phyloP scores from a whole-genome alignment of 1,140 invertebrate species.

The Centruroides vittatus region DNA sequence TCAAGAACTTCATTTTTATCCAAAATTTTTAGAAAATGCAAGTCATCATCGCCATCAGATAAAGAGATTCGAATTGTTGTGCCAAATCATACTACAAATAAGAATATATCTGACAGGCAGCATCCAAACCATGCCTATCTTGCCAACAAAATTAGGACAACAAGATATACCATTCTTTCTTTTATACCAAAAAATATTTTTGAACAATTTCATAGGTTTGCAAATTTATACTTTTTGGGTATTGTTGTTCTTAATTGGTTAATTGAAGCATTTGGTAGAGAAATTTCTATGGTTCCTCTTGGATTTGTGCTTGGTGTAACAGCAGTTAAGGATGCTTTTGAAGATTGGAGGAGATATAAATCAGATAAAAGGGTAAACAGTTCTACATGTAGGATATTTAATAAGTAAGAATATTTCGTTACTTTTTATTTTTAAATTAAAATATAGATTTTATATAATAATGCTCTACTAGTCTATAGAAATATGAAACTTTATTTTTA shows the following conservation, averaged over 20 bases:
- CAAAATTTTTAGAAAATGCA: too few relatives aligned
- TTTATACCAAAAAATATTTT: conserved; percentile 94
- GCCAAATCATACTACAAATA: conserved; percentile 25
- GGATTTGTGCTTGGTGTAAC: conserved; percentile 92
- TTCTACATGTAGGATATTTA: conserved; percentile 75
- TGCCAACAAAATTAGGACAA: conserved; percentile 73
- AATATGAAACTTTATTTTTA: too few relatives aligned
- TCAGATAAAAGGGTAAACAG: conserved; percentile 91
- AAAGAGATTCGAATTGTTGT: conserved; percentile 21
- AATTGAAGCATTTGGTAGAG: conserved; percentile 86
- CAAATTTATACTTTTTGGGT: conserved; percentile 96
- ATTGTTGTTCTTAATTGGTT: conserved; percentile 93
- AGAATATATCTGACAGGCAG: conserved; percentile 42
- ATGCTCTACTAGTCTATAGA: too few relatives aligned
- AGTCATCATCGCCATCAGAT: background rate
- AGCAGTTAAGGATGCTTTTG: conserved; percentile 90
- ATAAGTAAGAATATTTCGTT: conserved; percentile 67
- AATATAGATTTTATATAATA: too few relatives aligned
- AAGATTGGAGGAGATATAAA: conserved; percentile 73
- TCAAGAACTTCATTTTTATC: too few relatives aligned
- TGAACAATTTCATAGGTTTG: conserved; percentile 94
- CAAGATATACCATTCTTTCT: conserved; percentile 85
- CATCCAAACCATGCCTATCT: conserved; percentile 69
- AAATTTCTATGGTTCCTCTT: conserved; percentile 87
- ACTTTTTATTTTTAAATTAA: too few relatives aligned